Base-by-base conservation (phyloP, 2,888 invertebrate species). In the Agrotis clavis region DNA sequence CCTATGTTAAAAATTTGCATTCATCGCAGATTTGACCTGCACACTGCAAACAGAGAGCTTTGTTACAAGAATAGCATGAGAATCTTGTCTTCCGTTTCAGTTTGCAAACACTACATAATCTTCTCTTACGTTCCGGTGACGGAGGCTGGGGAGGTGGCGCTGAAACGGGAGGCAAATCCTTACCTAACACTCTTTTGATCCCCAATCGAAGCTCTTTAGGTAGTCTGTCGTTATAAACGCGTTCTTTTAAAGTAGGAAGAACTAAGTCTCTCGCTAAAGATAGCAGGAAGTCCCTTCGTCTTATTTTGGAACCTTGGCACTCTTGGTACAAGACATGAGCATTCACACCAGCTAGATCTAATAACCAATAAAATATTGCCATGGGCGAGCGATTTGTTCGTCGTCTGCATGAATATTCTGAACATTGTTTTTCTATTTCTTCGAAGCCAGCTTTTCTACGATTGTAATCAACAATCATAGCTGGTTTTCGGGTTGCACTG, bases 281-380 rank as follows among this genome's bases (percentile, higher is more conserved):
- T 47, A 70, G n/a, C 47, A 69, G 47, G 18, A 69, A 69, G 14
- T 54, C 70, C 6, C 1, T 4, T 11, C 18, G 18, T 70, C n/a
- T 70, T 35, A 70, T 35, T 70, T 70, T 69, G 7, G 30, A 11
- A 35, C 11, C 47, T 48, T n/a, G 11, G 21, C n/a, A 70, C 54
- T 21, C n/a, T 71, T 69, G 54, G 54, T 70, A 70, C 21, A 69
- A 56, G 13, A 56, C 54, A 35, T 69, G 48, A 14, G 47, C 71
- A 19, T 71, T 69, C 21, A 48, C 14, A 47, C 59, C 19, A 19
- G 50, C 59, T 30, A 71, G 21, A 71, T 71, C 30, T 16, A 71
- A 71, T 21, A 60, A 45, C 30, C 50, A 56, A 71, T 69, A 69
- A 56, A 69, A 69, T 56, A 69, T n/a, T 48, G 35, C 21, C 35